Evolutionary conservation across 2,797 vertebrate species (phyloP), one percentile per base, ranked within the genome.

Genomic region (Cryptoprocta ferox): DNA sequence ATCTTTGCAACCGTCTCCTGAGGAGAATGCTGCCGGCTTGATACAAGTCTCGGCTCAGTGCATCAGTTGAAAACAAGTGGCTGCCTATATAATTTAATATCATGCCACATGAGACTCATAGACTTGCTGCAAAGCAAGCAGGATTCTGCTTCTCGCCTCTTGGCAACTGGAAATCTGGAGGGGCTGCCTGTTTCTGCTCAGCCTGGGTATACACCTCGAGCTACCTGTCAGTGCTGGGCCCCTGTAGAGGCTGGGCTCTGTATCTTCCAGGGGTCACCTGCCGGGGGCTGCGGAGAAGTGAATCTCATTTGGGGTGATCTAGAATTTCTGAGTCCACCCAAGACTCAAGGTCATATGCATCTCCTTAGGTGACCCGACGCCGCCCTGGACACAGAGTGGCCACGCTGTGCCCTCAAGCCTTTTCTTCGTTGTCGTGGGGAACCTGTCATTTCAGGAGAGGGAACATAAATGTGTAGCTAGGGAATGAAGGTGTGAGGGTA

Each of bases 31-130:
- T 98, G 96, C 97, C 98, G 97, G 98, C 97, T 98, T 91, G 97
- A 98, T 97, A 91, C 97, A 97, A 98, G 97, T 98, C 98, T 96
- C 93, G 59, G 98, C 98, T 97, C 98, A 91, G 97, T 97, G 97
- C 98, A 97, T 98, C 82, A 81, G 98, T 96, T 81, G 97, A 98
- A 94, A 98, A 98, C 98, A 98, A 98, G 98, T 98, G 98, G 98
- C 99, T 98, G 98, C 98, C 98, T 98, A 98, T 98, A 99, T 99
- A 99, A 99, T 99, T 99, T 99, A 99, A 99, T 99, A 99, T 99
- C 98, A 98, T 98, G 98, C 98, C 98, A 98, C 98, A 98, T 98
- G 98, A 98, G 98, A 98, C 98, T 99, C 97, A 97, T 95, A 98
- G 98, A 97, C 98, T 99, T 98, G 98, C 99, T 98, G 99, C 99